Percentiles rank a stretch among this genome's conserved stretches.
Conservation (phyloP, 2,797 vertebrate genomes). For the Erithacus rubecula region DNA sequence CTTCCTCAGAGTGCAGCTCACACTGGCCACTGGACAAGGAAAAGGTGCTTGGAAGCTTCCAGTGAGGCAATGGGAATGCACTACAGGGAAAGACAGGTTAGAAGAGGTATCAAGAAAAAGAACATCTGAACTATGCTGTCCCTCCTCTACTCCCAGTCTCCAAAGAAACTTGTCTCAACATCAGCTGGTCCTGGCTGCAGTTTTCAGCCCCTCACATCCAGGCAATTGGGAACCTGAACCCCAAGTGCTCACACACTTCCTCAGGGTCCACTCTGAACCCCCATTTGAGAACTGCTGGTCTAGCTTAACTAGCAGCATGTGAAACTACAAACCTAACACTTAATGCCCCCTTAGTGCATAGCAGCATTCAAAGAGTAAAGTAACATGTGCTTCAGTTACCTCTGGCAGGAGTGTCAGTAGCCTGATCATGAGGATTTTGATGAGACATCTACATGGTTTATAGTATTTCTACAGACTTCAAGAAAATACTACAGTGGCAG, state of each 20-base stretch:
- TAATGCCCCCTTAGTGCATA: constrained; percentile 62
- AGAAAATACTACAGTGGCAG: constrained; percentile 52
- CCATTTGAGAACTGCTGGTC: constrained; percentile 56
- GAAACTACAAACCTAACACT: constrained; percentile 17
- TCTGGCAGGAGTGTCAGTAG: constrained; percentile 46
- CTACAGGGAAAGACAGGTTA: neutral
- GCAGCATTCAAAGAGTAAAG: constrained; percentile 57
- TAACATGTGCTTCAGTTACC: constrained; percentile 47
- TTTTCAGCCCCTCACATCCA: neutral
- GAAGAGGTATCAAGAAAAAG: constrained; percentile 13
- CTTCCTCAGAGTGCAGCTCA: constrained; percentile 3
- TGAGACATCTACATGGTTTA: constrained; percentile 4
- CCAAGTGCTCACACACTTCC: neutral
- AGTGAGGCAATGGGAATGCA: neutral
- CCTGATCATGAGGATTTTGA: neutral
- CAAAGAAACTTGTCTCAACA: neutral
- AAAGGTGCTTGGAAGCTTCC: constrained; percentile 11
- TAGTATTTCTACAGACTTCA: constrained; percentile 27
- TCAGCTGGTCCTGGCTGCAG: neutral
- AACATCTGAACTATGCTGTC: neutral
- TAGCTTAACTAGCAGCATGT: constrained; percentile 57
- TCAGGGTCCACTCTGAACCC: neutral
- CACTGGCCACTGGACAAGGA: neutral
- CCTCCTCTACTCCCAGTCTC: neutral
- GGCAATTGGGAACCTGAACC: neutral